Percentiles rank a stretch among this genome's conserved stretches.
Conservation (phyloP, 2,797 vertebrate species). For the Benthosema pterotum region DNA sequence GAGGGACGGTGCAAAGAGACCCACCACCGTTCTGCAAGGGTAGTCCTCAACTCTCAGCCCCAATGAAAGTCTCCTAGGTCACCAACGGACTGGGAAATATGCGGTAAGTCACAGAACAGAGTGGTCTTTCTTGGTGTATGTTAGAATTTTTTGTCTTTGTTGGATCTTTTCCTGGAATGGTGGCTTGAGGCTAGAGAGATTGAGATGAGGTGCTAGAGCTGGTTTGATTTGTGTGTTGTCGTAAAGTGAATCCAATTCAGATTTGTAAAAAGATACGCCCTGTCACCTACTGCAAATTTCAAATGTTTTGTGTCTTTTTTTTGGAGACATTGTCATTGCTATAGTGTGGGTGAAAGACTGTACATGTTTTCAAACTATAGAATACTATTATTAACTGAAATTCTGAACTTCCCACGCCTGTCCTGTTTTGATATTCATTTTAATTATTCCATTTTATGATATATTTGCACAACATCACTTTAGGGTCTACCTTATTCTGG, state of each 20-base stretch:
- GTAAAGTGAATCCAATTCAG: too few relatives aligned
- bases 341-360: background rate
- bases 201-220: too few relatives aligned
- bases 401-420: too few relatives aligned
- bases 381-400: background rate
- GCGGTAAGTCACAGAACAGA: constrained; percentile 68
- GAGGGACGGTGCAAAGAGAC: constrained; percentile 5
- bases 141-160: background rate
- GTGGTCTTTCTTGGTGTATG: background rate
- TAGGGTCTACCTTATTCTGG: too few relatives aligned
- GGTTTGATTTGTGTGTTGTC: too few relatives aligned
- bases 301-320: background rate
- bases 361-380: too few relatives aligned
- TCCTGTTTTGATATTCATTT: too few relatives aligned
- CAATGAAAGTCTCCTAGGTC: constrained; percentile 29
- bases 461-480: too few relatives aligned
- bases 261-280: too few relatives aligned
- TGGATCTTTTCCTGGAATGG: background rate
- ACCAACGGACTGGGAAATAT: constrained; percentile 59
- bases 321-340: background rate
- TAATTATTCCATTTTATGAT: too few relatives aligned
- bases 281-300: background rate
- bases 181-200: background rate
- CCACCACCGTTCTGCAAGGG: constrained; percentile 14
- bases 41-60: constrained; percentile 26